Evolutionary conservation across 2,797 vertebrate species (phyloP), one percentile per base, ranked within the genome.

Genomic region (Mus spretus): DNA sequence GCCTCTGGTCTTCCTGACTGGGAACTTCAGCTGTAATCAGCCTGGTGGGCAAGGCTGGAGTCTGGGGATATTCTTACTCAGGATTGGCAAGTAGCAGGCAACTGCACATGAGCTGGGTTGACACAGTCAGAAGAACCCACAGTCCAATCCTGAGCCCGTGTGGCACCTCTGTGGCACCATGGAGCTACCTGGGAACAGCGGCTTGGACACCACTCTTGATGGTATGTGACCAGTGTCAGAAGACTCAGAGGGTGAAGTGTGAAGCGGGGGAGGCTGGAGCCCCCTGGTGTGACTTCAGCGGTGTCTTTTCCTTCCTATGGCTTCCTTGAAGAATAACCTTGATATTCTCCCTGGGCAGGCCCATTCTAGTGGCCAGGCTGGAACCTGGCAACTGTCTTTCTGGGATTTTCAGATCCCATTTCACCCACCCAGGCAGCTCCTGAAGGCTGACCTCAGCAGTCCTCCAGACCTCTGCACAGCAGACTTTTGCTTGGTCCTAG

Each of bases 91-190:
- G 50, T 10, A 12, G 26, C 3, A 13, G 6, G 17, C 28, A 0
- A 4, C 22, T 9, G 12, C 50, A 10, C 0, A 1, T 12, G 8
- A 3, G 1, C 34, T 31, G 80, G 57, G 15, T 7, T 72, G 15
- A 47, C 34, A 4, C 17, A 79, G 40, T 12, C 63, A 67, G 34
- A 67, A 67, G 17, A 31, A 12, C 50, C 47, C 7, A 6, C 1
- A n/a, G 37, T 4, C 20, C 26, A 0, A 28, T 17, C 31, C 67
- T 0, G 24, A 11, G 15, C 28, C 2, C 53, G 0, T 0, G 1
- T 17, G 0, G 5, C 6, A 34, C 79, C 47, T 20, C n/a, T 6
- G 8, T 22, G 37, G 13, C 26, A 4, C 55, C 20, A 2, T 6
- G 40, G 5, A 31, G 57, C 6, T 37, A 8, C 1, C 9, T 2